These are phyloP conservation scores for Eurois occulta DNA, from an alignment of 2,888 invertebrate species.

Conservation along the genomic window DNA sequence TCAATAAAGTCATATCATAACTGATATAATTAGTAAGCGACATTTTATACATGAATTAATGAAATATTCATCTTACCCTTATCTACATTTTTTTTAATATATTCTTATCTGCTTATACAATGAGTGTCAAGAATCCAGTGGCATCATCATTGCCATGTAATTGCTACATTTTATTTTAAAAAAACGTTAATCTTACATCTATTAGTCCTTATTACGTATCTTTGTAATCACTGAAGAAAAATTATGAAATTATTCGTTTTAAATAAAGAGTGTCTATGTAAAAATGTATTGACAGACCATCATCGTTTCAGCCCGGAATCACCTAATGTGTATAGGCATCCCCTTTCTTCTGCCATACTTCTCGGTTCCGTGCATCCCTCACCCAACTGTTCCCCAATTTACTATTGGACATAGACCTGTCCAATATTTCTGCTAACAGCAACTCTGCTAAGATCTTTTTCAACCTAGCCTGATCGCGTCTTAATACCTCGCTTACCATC, in stretches of 20 bases:
- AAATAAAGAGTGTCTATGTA: no score
- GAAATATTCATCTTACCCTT: slow-evolving; percentile 52
- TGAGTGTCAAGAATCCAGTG: slow-evolving; percentile 60
- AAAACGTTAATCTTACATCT: slow-evolving; percentile 17
- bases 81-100: slow-evolving; percentile 56
- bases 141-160: slow-evolving; percentile 52
- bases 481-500: neutral
- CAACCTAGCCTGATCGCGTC: neutral
- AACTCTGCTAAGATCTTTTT: neutral
- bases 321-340: neutral
- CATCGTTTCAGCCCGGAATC: neutral
- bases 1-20: slow-evolving; percentile 27
- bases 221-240: neutral
- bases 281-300: no score
- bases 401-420: neutral
- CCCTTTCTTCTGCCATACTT: neutral
- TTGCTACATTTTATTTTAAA: slow-evolving; percentile 38
- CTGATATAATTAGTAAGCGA: neutral
- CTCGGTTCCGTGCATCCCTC: neutral
- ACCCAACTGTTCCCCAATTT: neutral
- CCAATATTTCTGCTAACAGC: slow-evolving; percentile 2
- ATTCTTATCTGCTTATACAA: slow-evolving; percentile 53
- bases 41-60: slow-evolving; percentile 36
- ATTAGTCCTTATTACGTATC: neutral
- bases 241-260: no score